phyloP scores from a whole-genome alignment of 2,888 invertebrate genomes.

The Tetropium fuscum region DNA sequence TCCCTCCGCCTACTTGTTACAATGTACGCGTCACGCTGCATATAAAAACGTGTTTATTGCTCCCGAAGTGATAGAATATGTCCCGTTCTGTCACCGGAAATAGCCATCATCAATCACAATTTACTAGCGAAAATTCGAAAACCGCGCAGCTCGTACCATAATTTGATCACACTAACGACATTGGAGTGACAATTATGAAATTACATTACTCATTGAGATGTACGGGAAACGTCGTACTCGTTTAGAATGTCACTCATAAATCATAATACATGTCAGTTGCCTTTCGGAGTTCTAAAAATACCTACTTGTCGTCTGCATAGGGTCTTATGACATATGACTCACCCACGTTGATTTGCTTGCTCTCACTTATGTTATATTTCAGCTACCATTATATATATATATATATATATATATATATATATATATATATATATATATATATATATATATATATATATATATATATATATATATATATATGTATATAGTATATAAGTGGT shows the following conservation, averaged over 20 bases:
- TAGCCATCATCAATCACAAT: slow-evolving; percentile 64
- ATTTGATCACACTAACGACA: slow-evolving; percentile 62
- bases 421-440: too few species aligned
- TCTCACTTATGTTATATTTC: too few species aligned
- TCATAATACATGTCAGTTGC: slow-evolving; percentile 61
- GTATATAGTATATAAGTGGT: too few species aligned
- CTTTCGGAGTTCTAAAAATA: slow-evolving; percentile 58
- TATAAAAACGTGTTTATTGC: slow-evolving; percentile 65
- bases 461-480: too few species aligned
- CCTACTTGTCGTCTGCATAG: slow-evolving; percentile 60
- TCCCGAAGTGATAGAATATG: slow-evolving; percentile 62
- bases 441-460: too few species aligned
- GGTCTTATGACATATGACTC: slow-evolving; percentile 59
- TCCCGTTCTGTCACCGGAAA: slow-evolving; percentile 61
- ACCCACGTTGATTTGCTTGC: too few species aligned
- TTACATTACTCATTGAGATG: slow-evolving; percentile 65
- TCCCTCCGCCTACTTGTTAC: slow-evolving; percentile 63
- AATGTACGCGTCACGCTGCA: slow-evolving; percentile 61
- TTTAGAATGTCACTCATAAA: slow-evolving; percentile 61
- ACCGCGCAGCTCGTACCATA: slow-evolving; percentile 54
- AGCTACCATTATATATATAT: too few species aligned
- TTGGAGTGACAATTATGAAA: slow-evolving; percentile 64
- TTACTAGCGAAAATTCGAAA: slow-evolving; percentile 52
- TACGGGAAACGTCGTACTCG: slow-evolving; percentile 58
- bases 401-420: too few species aligned